Evolutionary conservation across 2,888 invertebrate species (phyloP).

Genomic region (Elegia similella): DNA sequence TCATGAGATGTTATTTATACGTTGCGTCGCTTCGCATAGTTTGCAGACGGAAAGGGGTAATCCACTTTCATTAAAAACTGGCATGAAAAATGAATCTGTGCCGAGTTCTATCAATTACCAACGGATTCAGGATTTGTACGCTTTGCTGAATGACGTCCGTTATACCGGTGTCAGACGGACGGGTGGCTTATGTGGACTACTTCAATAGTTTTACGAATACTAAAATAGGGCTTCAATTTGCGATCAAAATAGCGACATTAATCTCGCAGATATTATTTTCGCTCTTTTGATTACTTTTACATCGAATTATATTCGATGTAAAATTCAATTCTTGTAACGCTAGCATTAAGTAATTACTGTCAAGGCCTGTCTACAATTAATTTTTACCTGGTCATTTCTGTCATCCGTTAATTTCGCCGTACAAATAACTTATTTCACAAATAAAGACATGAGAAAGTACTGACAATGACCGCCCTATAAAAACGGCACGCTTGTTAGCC

Average conservation of each 20-base stretch:
- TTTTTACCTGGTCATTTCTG: neutral
- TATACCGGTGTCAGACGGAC: no score
- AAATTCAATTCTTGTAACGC: neutral
- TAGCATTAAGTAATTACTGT: neutral
- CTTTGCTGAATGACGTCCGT: neutral
- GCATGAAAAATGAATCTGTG: neutral
- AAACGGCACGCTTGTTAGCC: slow-evolving; percentile 48
- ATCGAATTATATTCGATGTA: no score
- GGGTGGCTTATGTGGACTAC: no score
- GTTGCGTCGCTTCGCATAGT: slow-evolving; percentile 17
- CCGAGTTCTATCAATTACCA: neutral
- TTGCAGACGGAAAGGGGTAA: slow-evolving; percentile 2
- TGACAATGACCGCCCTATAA: slow-evolving; percentile 32
- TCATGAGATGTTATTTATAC: slow-evolving; percentile 21
- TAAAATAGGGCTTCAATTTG: no score
- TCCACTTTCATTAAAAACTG: slow-evolving; percentile 11
- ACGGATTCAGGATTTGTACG: neutral
- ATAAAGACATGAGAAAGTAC: slow-evolving; percentile 12
- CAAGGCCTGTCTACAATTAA: neutral
- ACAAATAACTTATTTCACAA: slow-evolving; percentile 9
- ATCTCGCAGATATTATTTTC: no score
- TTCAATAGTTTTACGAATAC: neutral
- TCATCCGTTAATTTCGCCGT: neutral
- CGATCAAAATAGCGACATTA: no score
- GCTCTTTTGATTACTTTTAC: neutral